Evolutionary conservation across 2,113 vertebrate species (phyloP).

Genomic region (Triplophysa dalaica): DNA sequence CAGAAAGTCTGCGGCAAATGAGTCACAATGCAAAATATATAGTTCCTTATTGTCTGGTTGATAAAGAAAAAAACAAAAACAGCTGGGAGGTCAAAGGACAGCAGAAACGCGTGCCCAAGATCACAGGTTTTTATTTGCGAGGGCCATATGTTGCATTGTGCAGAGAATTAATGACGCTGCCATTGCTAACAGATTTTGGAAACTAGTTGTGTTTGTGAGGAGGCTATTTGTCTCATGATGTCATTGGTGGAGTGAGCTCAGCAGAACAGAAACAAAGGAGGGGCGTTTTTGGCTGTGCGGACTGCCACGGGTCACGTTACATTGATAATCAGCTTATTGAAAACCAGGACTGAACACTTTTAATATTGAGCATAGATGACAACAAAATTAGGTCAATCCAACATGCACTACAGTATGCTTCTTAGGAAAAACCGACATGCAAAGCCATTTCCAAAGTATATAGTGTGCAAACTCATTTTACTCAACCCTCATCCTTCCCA

Average conservation of each 20-base stretch:
- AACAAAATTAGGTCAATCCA: not conserved
- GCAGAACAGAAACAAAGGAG: conserved; percentile 35
- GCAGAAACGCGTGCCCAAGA: not conserved
- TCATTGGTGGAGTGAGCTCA: conserved; percentile 39
- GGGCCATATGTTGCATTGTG: not conserved
- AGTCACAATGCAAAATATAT: not conserved
- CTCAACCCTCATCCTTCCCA: not conserved
- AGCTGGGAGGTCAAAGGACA: conserved; percentile 16
- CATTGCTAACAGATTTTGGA: conserved; percentile 18
- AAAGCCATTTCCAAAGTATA: not conserved
- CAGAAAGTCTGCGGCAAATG: not conserved
- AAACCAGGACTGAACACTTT: not conserved
- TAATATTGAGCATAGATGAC: conserved; percentile 1
- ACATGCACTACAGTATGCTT: not conserved
- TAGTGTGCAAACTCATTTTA: not conserved
- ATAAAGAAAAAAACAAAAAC: not conserved
- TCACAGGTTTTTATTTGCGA: not conserved
- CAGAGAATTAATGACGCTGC: not conserved
- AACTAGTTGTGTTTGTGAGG: conserved; percentile 29
- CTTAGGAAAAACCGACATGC: not conserved
- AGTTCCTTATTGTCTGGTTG: not conserved
- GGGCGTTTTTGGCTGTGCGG: conserved; percentile 30
- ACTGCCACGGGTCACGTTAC: conserved; percentile 28
- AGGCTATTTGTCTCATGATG: conserved; percentile 37
- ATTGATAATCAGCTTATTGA: conserved; percentile 30